Percentiles rank a stretch among this genome's conserved stretches.
These are phyloP conservation scores for Puntigrus tetrazona DNA, from an alignment of 2,113 vertebrate species.

Conservation along the genomic window DNA sequence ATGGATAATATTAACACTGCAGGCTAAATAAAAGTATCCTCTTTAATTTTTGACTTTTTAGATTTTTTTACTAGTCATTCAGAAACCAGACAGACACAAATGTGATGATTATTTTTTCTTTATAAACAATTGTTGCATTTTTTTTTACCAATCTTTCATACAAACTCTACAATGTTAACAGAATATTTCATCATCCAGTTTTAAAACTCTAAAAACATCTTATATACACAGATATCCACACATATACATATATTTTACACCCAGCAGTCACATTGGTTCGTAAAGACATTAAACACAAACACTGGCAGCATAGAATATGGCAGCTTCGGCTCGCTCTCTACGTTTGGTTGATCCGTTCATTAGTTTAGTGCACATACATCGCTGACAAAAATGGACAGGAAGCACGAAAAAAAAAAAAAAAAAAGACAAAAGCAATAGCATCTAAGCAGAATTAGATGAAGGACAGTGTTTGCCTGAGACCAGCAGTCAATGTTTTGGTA, in stretches of 20 bases:
- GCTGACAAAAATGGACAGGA: constrained; percentile 4
- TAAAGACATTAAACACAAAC: constrained; percentile 38
- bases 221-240: constrained; percentile 54
- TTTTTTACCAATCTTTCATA: constrained; percentile 8
- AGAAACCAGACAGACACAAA: background rate
- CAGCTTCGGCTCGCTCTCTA: constrained; percentile 36
- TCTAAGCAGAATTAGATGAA: background rate
- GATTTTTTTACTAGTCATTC: background rate
- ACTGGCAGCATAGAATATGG: constrained; percentile 37
- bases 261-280: constrained; percentile 48
- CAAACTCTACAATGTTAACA: constrained; percentile 49
- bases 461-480: constrained; percentile 5
- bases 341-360: constrained; percentile 68
- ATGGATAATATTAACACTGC: background rate
- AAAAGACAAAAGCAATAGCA: background rate
- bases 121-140: background rate
- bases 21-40: background rate
- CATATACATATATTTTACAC: constrained; percentile 27
- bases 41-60: background rate
- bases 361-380: constrained; percentile 70
- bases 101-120: background rate
- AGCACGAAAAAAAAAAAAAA: background rate
- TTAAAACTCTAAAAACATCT: constrained; percentile 58
- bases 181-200: constrained; percentile 57
- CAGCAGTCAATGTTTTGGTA: constrained; percentile 22